Conservation (phyloP, 2,113 vertebrate species). For the Trinectes maculatus region DNA sequence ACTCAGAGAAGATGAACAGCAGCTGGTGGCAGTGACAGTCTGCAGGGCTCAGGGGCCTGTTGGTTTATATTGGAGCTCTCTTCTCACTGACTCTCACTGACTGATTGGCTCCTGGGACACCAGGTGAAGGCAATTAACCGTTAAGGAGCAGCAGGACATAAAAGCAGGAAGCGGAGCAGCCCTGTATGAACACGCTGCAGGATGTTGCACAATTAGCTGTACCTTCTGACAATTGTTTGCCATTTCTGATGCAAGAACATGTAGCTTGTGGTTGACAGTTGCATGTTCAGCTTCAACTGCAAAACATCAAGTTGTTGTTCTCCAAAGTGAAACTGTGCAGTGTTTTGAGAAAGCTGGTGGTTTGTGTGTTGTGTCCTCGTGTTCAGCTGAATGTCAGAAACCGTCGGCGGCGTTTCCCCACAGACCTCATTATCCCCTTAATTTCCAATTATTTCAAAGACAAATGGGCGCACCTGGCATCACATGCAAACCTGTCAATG, state of each 20-base stretch:
- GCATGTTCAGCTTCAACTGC: too few species aligned
- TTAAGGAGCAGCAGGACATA: conserved; percentile 19
- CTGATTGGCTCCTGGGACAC: conserved; percentile 7
- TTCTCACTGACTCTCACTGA: conserved; percentile 10
- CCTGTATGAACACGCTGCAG: neutral
- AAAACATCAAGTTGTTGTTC: too few species aligned
- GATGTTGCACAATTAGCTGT: neutral
- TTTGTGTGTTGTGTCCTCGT: conserved; percentile 54
- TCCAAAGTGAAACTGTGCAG: conserved; percentile 11
- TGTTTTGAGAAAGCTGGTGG: too few species aligned
- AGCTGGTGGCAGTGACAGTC: conserved; percentile 5
- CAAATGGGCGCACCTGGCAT: conserved; percentile 72
- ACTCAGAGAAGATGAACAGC: neutral
- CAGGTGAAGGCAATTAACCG: conserved; percentile 34
- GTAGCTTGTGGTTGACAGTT: too few species aligned
- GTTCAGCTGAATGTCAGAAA: conserved; percentile 62
- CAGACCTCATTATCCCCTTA: conserved; percentile 77
- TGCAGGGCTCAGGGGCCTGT: conserved; percentile 9
- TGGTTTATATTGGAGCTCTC: conserved; percentile 7
- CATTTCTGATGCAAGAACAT: too few species aligned
- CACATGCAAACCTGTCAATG: conserved; percentile 56
- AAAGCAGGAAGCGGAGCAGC: neutral
- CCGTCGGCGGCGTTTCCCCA: conserved; percentile 55
- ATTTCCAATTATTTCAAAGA: conserved; percentile 79
- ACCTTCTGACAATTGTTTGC: too few species aligned